Conservation (phyloP, 2,113 vertebrate genomes). For the Mohoua ochrocephala region DNA sequence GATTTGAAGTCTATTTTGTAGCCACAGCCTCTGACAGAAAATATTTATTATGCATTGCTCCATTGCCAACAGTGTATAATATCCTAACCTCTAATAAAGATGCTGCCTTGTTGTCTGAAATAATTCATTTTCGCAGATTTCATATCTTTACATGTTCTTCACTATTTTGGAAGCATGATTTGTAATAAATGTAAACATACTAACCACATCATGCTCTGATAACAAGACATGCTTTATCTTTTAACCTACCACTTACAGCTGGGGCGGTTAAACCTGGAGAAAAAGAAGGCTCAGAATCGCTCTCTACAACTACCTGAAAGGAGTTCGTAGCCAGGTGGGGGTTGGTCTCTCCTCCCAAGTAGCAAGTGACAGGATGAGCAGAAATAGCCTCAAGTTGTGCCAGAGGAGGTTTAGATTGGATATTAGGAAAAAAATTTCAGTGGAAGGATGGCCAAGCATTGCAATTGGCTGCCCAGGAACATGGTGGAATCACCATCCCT, state of each 20-base stretch:
- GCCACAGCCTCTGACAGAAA: not conserved
- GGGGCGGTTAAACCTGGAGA: not conserved
- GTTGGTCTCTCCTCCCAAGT: not conserved
- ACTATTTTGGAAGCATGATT: not conserved
- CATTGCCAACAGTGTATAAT: not conserved
- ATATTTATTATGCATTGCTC: not conserved
- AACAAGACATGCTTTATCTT: not conserved
- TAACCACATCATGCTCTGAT: not conserved
- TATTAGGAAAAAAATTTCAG: not conserved
- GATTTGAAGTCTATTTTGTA: not conserved
- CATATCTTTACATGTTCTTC: not conserved
- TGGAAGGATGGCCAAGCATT: not conserved
- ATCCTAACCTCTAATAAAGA: not conserved
- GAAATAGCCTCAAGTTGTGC: not conserved
- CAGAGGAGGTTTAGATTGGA: not conserved
- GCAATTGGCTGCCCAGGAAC: not conserved
- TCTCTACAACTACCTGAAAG: not conserved
- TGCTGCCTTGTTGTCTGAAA: not conserved
- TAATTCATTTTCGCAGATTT: not conserved
- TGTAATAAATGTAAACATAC: not conserved
- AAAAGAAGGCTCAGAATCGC: not conserved
- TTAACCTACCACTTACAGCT: not conserved
- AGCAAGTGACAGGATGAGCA: not conserved
- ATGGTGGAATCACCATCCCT: no score
- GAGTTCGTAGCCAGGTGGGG: not conserved